Conservation (phyloP, 2,797 vertebrate species). For the Lithobates pipiens region DNA sequence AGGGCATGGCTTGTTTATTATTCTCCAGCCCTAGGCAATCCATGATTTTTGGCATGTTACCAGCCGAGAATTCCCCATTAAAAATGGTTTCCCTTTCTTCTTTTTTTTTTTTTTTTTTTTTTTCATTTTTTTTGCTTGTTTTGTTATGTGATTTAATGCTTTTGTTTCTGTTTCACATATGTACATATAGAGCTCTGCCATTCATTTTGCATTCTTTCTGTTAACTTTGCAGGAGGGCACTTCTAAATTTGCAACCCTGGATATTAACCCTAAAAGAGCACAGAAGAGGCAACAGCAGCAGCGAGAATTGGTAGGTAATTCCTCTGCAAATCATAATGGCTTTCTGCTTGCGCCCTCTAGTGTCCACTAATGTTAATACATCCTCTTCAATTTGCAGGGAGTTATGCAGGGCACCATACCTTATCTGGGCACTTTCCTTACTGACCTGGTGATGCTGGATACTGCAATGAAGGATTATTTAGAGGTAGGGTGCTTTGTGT, state of each 20-base stretch:
- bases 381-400: constrained; percentile 74
- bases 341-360: not conserved
- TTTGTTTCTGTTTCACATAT: not conserved
- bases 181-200: not conserved
- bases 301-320: constrained; percentile 85
- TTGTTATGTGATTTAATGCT: too few relatives aligned
- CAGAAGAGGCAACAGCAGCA: constrained; percentile 93
- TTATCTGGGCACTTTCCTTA: constrained; percentile 95
- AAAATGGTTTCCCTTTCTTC: too few relatives aligned
- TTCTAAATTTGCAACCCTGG: constrained; percentile 94
- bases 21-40: not conserved
- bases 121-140: not conserved
- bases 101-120: not conserved
- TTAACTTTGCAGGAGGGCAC: constrained; percentile 86
- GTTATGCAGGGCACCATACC: constrained; percentile 97
- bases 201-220: not conserved
- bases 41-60: not conserved
- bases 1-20: not conserved
- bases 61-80: not conserved
- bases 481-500: constrained; percentile 77
- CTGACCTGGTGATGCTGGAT: constrained; percentile 97
- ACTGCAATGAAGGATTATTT: constrained; percentile 96
- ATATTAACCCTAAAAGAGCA: constrained; percentile 92
- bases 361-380: not conserved
- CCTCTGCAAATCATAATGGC: not conserved